Evolutionary conservation across 2,888 invertebrate species (phyloP).

Genomic region (Zeuzera pyrina): DNA sequence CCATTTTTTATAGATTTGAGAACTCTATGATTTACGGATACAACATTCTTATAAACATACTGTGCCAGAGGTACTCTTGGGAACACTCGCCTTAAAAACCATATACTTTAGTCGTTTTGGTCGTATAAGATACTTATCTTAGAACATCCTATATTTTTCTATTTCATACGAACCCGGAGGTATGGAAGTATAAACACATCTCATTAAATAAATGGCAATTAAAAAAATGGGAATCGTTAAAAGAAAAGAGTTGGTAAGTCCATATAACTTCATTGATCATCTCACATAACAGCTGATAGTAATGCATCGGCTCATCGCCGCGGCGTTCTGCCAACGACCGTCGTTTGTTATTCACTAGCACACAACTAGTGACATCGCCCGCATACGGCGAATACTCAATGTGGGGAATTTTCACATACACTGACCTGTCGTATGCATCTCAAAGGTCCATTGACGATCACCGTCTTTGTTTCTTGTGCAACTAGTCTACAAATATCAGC

Average conservation of each 20-base stretch:
- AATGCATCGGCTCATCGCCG: constrained; percentile 30
- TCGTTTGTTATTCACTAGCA: constrained; percentile 61
- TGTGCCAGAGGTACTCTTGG: too few species aligned
- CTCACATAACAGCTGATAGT: constrained; percentile 24
- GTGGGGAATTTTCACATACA: constrained; percentile 59
- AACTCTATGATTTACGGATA: too few species aligned
- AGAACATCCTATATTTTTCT: too few species aligned
- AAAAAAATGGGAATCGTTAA: not conserved
- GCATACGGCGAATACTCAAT: constrained; percentile 60
- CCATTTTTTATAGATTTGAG: too few species aligned
- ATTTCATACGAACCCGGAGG: too few species aligned
- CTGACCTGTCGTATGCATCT: constrained; percentile 18
- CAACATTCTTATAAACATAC: too few species aligned
- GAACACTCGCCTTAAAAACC: too few species aligned
- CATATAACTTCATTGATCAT: not conserved
- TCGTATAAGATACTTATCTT: too few species aligned
- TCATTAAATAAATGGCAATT: too few species aligned
- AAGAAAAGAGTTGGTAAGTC: constrained; percentile 3
- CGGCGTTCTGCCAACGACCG: constrained; percentile 46
- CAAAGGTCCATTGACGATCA: constrained; percentile 12
- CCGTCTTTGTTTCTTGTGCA: constrained; percentile 1
- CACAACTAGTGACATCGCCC: constrained; percentile 43
- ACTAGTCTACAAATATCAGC: too few species aligned
- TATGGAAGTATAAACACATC: too few species aligned
- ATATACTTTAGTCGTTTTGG: too few species aligned